These are phyloP conservation scores for Enteromius fasciolatus DNA, from an alignment of 2,797 vertebrate genomes.

Conservation along the genomic window DNA sequence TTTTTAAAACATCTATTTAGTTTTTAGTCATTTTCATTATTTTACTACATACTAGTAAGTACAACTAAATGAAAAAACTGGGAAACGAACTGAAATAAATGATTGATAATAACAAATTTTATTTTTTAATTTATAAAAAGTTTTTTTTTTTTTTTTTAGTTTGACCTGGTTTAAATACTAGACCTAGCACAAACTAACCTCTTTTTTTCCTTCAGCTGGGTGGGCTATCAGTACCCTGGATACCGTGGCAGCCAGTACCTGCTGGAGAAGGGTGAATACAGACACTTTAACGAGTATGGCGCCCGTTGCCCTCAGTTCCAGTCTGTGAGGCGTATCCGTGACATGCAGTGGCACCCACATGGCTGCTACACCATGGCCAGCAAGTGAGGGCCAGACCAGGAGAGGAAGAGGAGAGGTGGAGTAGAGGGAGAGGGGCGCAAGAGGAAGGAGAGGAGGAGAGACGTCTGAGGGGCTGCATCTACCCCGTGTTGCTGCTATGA, in stretches of 20 bases:
- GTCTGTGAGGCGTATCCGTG: slow-evolving; percentile 83
- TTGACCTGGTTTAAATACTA: neutral
- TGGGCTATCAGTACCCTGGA: slow-evolving; percentile 84
- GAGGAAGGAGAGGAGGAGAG: slow-evolving; percentile 75
- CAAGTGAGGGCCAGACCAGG: slow-evolving; percentile 80
- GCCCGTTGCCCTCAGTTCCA: slow-evolving; percentile 81
- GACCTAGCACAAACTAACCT: neutral
- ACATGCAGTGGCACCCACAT: slow-evolving; percentile 86
- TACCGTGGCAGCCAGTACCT: slow-evolving; percentile 86
- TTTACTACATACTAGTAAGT: neutral
- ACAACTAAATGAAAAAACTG: neutral
- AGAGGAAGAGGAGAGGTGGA: slow-evolving; percentile 79
- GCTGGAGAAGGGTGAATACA: slow-evolving; percentile 85
- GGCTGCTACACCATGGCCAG: slow-evolving; percentile 83
- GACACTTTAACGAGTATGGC: slow-evolving; percentile 83
- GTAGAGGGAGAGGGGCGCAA: slow-evolving; percentile 73
- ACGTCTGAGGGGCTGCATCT: slow-evolving; percentile 70
- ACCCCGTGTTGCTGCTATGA: slow-evolving; percentile 21
- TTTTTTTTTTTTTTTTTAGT: neutral
- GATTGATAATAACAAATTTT: neutral
- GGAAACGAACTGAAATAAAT: neutral
- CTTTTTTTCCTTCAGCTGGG: slow-evolving; percentile 69
- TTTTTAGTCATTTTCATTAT: neutral
- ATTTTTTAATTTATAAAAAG: no score
- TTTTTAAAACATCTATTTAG: neutral